Conservation (phyloP, 2,888 invertebrate genomes). For the Metallyticus violacea region DNA sequence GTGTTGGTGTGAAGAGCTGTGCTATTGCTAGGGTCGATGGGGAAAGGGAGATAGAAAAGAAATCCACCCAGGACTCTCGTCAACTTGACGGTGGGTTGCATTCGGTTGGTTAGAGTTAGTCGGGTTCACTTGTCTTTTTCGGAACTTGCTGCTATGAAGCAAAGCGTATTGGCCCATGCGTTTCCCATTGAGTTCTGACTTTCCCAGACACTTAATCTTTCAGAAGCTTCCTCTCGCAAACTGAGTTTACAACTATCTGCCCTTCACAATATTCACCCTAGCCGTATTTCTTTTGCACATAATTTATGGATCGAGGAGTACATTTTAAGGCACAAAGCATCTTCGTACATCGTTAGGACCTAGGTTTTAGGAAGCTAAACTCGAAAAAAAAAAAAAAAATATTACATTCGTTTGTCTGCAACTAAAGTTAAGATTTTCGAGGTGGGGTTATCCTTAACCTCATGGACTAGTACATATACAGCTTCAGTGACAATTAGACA, state of each 20-base stretch:
- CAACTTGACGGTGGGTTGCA: not conserved
- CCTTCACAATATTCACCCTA: not conserved
- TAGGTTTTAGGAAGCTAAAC: too few relatives aligned
- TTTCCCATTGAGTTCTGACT: not conserved
- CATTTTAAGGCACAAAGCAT: too few relatives aligned
- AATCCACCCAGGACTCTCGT: too few relatives aligned
- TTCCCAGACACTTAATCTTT: not conserved
- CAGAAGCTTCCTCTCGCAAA: not conserved
- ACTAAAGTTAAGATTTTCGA: too few relatives aligned
- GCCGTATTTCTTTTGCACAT: not conserved
- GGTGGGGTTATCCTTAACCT: too few relatives aligned
- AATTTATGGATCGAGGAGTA: not conserved
- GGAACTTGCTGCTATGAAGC: not conserved
- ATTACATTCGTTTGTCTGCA: too few relatives aligned
- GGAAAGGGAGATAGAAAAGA: not conserved
- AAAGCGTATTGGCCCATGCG: not conserved
- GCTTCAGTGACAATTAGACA: too few relatives aligned
- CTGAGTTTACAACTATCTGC: not conserved
- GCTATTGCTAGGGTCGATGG: not conserved
- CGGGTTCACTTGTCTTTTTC: too few relatives aligned
- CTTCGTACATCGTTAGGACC: too few relatives aligned
- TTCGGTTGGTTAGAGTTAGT: not conserved
- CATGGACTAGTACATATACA: too few relatives aligned
- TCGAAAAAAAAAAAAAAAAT: too few relatives aligned
- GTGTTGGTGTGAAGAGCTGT: not conserved